Conservation (phyloP, 2,113 vertebrate genomes). For the Muntiacus reevesi region DNA sequence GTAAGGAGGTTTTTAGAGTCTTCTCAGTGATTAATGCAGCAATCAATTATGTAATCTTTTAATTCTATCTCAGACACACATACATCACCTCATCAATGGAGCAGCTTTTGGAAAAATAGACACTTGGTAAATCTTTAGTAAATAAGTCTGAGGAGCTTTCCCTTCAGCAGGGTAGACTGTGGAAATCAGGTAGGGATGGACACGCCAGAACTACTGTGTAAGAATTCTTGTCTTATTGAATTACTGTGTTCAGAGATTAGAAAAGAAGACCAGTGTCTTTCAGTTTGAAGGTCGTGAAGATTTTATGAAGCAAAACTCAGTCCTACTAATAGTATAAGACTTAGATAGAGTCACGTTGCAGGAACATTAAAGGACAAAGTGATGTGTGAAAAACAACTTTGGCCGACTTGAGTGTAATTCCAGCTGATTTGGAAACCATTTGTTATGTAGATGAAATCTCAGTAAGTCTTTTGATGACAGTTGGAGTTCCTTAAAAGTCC, state of each 20-base stretch:
- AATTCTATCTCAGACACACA: background rate
- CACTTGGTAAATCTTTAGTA: background rate
- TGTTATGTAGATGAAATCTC: background rate
- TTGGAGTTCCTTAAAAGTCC: background rate
- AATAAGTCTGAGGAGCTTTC: background rate
- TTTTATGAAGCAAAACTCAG: background rate
- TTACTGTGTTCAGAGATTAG: background rate
- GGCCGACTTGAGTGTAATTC: background rate
- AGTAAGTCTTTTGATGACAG: background rate
- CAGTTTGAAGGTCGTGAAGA: background rate
- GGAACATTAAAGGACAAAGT: background rate
- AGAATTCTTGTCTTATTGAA: background rate
- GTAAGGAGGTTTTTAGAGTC: background rate
- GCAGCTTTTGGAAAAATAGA: background rate
- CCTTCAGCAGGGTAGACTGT: background rate
- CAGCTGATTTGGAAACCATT: background rate
- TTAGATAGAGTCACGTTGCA: background rate
- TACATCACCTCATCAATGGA: background rate
- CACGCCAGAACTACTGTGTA: background rate
- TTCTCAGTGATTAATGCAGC: background rate
- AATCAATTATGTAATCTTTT: background rate
- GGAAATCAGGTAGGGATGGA: background rate
- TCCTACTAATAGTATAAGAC: background rate
- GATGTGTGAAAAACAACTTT: background rate
- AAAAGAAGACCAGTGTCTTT: background rate